Conservation (phyloP, 2,888 invertebrate genomes). For the Orchestes rusci region DNA sequence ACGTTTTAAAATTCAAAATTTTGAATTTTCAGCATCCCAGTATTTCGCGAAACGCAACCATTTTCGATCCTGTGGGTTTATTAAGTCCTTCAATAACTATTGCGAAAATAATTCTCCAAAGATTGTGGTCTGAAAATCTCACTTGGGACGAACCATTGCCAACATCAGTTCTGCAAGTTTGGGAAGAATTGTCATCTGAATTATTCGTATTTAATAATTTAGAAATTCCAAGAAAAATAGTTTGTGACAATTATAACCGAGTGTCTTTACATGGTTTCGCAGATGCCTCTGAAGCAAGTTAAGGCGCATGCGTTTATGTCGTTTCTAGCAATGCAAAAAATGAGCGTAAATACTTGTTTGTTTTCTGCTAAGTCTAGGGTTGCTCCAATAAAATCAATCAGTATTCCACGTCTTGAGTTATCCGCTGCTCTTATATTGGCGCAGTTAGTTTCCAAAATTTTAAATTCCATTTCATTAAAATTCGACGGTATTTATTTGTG, state of each 20-base stretch:
- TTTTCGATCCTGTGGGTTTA: slow-evolving; percentile 3
- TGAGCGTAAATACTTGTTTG: slow-evolving; percentile 2
- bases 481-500: neutral
- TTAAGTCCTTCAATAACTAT: neutral
- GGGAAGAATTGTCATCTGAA: no score
- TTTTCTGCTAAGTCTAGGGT: slow-evolving; percentile 21
- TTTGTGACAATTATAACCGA: neutral
- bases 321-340: slow-evolving; percentile 1
- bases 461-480: neutral
- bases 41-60: neutral
- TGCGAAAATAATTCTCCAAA: no score
- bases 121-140: no score
- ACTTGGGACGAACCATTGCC: no score
- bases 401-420: slow-evolving; percentile 9
- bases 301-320: slow-evolving; percentile 17
- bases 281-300: slow-evolving; percentile 4
- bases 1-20: no score
- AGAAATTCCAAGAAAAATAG: neutral
- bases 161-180: no score
- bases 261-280: slow-evolving; percentile 14
- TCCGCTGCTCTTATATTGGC: neutral
- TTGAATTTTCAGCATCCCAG: no score
- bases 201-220: no score
- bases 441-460: neutral
- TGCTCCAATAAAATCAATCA: slow-evolving; percentile 18